Evolutionary conservation across 2,113 vertebrate genomes (phyloP), one percentile per base, ranked within the genome.

Genomic region (Cervus canadensis): DNA sequence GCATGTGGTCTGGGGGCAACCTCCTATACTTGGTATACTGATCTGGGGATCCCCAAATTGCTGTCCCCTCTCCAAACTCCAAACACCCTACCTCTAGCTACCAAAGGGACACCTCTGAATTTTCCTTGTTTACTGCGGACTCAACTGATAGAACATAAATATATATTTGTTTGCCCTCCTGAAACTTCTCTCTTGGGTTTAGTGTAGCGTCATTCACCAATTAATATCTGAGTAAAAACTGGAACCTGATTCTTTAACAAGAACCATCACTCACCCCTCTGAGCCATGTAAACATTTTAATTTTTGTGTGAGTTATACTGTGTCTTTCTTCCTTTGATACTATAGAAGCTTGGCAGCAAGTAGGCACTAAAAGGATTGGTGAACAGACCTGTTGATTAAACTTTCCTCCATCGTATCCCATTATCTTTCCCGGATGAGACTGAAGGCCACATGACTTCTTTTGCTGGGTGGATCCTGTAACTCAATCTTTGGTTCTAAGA

Each of bases 371-470:
- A 84, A 64, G 59, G 33, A 76, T 74, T 60, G 83, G 19, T 43
- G 74, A 71, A 23, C 13, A 87, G 50, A 26, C n/a, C 19, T 94
- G 28, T 87, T 60, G 33, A 30, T 95, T 36, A 54, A 76, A 6
- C 59, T 6, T 76, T 57, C 40, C 54, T 64, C 19, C 40, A 43
- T 82, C 83, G 12, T 54, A 64, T 28, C 26, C 36, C 19, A 8
- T 83, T 60, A 45, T 26, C 45, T 52, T 79, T 84, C 60, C 59
- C 50, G 21, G 79, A n/a, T 78, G 76, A 88, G 43, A 78, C 48
- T 94, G 56, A 36, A 33, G 78, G 54, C 28, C 91, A 43, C 23
- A 11, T 60, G 82, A 56, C 89, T 93, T 93, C 54, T 90, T 54
- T 30, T 28, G 17, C 33, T 86, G 82, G 40, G 21, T 64, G n/a